Evolutionary conservation across 2,888 invertebrate genomes (phyloP).

Genomic region (Phortica magna): DNA sequence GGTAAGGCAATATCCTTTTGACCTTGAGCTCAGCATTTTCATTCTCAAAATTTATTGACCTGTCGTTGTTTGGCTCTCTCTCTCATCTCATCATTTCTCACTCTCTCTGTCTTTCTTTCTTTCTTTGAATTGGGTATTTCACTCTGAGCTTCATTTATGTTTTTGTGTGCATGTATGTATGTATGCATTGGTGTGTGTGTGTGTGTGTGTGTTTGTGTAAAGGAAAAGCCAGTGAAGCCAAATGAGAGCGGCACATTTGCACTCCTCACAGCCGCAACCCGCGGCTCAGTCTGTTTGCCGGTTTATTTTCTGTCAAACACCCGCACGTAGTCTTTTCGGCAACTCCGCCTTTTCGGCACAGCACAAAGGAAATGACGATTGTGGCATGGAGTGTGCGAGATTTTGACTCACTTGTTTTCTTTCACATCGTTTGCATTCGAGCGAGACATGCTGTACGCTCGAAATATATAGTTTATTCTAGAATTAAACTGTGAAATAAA

Average conservation of each 20-base stretch:
- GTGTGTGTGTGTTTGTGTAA: neutral
- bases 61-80: constrained; percentile 52
- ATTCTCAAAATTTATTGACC: constrained; percentile 77
- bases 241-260: neutral
- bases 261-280: neutral
- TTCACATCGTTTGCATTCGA: no score
- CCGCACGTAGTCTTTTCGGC: neutral
- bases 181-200: constrained; percentile 23
- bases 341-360: neutral
- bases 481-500: no score
- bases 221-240: constrained; percentile 17
- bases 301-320: neutral
- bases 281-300: constrained; percentile 25
- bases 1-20: constrained; percentile 77
- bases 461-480: no score
- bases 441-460: no score
- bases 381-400: no score
- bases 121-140: constrained; percentile 57
- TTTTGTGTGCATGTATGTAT: constrained; percentile 53
- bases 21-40: constrained; percentile 76
- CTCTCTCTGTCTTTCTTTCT: neutral
- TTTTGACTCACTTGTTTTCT: no score
- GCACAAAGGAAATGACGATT: no score
- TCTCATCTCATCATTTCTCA: constrained; percentile 32
- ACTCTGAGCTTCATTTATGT: constrained; percentile 43